Evolutionary conservation across 2,888 invertebrate species (phyloP).

Genomic region (Prenolepis imparis): DNA sequence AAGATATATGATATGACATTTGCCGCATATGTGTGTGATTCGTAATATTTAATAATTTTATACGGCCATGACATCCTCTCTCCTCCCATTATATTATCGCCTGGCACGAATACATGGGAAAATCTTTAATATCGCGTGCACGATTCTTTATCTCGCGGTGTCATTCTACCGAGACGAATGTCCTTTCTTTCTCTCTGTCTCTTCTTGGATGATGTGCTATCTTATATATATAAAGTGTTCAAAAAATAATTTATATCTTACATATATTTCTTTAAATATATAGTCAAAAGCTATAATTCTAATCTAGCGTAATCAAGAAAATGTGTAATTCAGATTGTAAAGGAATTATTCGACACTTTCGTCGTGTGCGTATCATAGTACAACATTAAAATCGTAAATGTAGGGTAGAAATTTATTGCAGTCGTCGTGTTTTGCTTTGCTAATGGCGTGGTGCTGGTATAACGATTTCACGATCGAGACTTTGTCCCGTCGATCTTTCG

Average conservation of each 20-base stretch:
- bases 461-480: constrained; percentile 52
- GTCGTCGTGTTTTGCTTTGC: constrained; percentile 28
- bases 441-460: constrained; percentile 42
- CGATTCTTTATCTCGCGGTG: constrained; percentile 47
- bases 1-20: constrained; percentile 27
- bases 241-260: constrained; percentile 5
- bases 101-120: constrained; percentile 52
- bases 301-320: neutral
- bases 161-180: constrained; percentile 52
- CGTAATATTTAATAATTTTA: constrained; percentile 54
- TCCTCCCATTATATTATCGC: constrained; percentile 49
- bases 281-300: neutral
- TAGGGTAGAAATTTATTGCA: constrained; percentile 52
- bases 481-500: constrained; percentile 58
- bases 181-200: constrained; percentile 20
- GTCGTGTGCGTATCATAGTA: constrained; percentile 19
- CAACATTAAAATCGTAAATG: constrained; percentile 41
- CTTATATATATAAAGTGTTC: neutral
- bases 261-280: neutral
- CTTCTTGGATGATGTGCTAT: neutral
- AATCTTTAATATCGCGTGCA: constrained; percentile 56
- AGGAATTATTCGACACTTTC: constrained; percentile 20
- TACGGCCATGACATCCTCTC: constrained; percentile 54
- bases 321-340: constrained; percentile 8
- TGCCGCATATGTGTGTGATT: constrained; percentile 28